A percentile compares a stretch with the other conserved stretches of the same genome.
Conservation (phyloP, 2,888 invertebrate genomes). For the Acleris emargana region DNA sequence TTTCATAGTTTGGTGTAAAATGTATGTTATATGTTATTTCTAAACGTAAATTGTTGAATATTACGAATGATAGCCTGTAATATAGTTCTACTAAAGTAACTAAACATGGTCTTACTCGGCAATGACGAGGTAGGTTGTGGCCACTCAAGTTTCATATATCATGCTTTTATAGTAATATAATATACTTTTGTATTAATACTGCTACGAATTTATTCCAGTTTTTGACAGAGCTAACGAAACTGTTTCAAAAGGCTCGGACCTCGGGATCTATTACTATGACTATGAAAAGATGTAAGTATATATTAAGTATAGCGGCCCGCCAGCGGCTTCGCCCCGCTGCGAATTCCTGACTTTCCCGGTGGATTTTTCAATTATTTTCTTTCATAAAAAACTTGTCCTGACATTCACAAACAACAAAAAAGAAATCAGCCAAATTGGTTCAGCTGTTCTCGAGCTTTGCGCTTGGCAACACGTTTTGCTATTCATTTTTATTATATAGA, state of each 20-base stretch:
- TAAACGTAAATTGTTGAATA: constrained; percentile 36
- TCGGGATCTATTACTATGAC: constrained; percentile 93
- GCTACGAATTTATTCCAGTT: constrained; percentile 85
- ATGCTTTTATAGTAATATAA: constrained; percentile 17
- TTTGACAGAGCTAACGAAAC: constrained; percentile 90
- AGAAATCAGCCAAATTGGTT: no score
- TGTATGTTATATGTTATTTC: constrained; percentile 44
- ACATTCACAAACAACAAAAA: no score
- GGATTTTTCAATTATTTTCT: no score
- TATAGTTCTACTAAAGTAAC: constrained; percentile 35
- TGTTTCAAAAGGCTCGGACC: constrained; percentile 93
- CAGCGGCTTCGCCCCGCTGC: no score
- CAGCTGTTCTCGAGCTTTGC: no score
- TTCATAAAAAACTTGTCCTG: no score
- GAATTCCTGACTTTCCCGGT: no score
- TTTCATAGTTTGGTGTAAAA: constrained; percentile 46
- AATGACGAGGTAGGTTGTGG: constrained; percentile 84
- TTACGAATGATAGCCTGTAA: constrained; percentile 36
- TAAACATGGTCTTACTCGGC: constrained; percentile 86
- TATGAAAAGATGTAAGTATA: constrained; percentile 96
- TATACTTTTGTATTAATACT: constrained; percentile 27
- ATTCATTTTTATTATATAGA: no score
- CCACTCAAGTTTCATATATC: constrained; percentile 12
- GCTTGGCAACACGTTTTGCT: no score
- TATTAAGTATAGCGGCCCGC: no score